These are phyloP conservation scores for Noctua fimbriata DNA, from an alignment of 2,888 invertebrate genomes.

Conservation along the genomic window DNA sequence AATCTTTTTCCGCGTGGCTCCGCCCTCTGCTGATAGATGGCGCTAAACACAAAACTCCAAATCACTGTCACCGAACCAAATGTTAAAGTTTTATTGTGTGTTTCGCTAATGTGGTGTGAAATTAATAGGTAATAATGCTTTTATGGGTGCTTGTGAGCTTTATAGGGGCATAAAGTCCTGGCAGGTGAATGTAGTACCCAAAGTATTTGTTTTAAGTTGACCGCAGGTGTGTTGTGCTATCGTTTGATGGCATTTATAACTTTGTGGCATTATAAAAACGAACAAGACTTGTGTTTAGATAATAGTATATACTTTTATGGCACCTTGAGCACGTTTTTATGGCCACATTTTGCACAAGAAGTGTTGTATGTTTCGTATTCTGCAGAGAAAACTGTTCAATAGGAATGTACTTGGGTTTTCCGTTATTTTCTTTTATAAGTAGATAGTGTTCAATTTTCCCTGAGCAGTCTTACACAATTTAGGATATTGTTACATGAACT, in stretches of 20 bases:
- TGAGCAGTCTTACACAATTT: slow-evolving; percentile 19
- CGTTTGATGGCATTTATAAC: slow-evolving; percentile 73
- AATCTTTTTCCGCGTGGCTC: slow-evolving; percentile 87
- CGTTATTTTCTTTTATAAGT: slow-evolving; percentile 21
- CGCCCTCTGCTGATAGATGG: slow-evolving; percentile 82
- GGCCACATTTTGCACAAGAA: slow-evolving; percentile 53
- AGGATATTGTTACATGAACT: slow-evolving; percentile 34
- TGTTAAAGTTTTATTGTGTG: slow-evolving; percentile 90
- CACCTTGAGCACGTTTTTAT: slow-evolving; percentile 61
- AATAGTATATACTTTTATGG: slow-evolving; percentile 64
- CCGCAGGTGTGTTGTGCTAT: slow-evolving; percentile 80
- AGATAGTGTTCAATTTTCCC: slow-evolving; percentile 11
- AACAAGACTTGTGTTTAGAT: slow-evolving; percentile 63
- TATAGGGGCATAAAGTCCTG: slow-evolving; percentile 86
- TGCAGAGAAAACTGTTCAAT: slow-evolving; percentile 25
- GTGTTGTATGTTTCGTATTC: slow-evolving; percentile 38
- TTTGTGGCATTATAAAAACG: slow-evolving; percentile 75
- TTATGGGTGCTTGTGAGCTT: slow-evolving; percentile 88
- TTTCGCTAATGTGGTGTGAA: slow-evolving; percentile 90
- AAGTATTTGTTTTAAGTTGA: slow-evolving; percentile 86
- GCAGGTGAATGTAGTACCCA: slow-evolving; percentile 83
- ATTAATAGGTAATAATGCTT: slow-evolving; percentile 90
- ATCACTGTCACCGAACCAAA: slow-evolving; percentile 87
- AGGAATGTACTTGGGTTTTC: slow-evolving; percentile 9
- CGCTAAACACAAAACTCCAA: slow-evolving; percentile 86